These are phyloP conservation scores for Meloidogyne hapla DNA, from an alignment of 1,140 invertebrate genomes.

Conservation along the genomic window DNA sequence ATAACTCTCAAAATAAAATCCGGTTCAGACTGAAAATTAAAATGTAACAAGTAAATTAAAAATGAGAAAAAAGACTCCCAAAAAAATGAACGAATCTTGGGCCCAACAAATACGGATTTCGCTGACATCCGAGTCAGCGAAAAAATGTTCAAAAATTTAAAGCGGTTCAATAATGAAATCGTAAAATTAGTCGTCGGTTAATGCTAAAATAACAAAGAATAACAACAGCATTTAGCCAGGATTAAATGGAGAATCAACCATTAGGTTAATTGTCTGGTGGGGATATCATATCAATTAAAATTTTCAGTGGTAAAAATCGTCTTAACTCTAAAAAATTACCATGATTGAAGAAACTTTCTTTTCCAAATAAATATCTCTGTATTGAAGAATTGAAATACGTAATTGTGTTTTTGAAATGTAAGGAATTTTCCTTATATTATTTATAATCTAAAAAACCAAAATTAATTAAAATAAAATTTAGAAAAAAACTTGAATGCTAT, in stretches of 20 bases:
- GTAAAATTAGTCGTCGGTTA: too few relatives aligned
- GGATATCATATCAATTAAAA: conserved; percentile 57
- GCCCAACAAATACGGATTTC: too few relatives aligned
- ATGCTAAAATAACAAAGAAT: too few relatives aligned
- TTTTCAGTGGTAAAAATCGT: conserved; percentile 62
- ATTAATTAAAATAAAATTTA: conserved; percentile 15
- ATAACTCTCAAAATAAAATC: conserved; percentile 57
- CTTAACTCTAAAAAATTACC: conserved; percentile 57
- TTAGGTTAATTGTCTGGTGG: too few relatives aligned
- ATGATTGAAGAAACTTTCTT: conserved; percentile 59
- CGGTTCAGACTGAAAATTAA: conserved; percentile 49
- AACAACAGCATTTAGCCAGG: too few relatives aligned
- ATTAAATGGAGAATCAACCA: too few relatives aligned
- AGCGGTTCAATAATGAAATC: too few relatives aligned
- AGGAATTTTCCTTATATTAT: conserved; percentile 63
- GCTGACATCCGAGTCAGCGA: too few relatives aligned
- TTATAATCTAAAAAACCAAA: conserved; percentile 41
- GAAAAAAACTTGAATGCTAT: conserved; percentile 51
- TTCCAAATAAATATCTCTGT: conserved; percentile 59
- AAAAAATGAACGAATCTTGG: too few relatives aligned
- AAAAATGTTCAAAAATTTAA: too few relatives aligned
- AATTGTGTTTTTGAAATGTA: conserved; percentile 60
- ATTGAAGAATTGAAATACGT: conserved; percentile 61
- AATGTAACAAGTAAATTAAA: neutral
- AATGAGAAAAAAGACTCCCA: too few relatives aligned